Percentiles rank a stretch among this genome's conserved stretches.
These are phyloP conservation scores for Apodemia duryi DNA, from an alignment of 2,888 invertebrate genomes.

Conservation along the genomic window DNA sequence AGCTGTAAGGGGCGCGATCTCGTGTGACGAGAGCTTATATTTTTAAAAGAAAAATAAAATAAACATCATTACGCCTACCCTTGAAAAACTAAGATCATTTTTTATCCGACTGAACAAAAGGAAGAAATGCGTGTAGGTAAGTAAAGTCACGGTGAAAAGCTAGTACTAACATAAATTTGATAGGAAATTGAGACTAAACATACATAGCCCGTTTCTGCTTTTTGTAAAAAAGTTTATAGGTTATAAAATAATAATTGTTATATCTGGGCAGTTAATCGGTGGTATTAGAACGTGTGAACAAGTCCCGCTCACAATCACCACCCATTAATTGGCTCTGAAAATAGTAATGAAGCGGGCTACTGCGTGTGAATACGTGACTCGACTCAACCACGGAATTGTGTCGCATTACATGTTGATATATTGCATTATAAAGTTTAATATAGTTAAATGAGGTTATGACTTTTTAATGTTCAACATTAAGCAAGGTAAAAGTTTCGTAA, in stretches of 20 bases:
- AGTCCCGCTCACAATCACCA: constrained; percentile 30
- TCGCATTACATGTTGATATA: background rate
- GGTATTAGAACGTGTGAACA: constrained; percentile 50
- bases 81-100: too few species aligned
- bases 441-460: background rate
- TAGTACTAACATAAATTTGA: too few species aligned
- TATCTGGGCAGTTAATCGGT: constrained; percentile 44
- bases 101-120: too few species aligned
- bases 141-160: too few species aligned
- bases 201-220: background rate
- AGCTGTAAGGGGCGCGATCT: too few species aligned
- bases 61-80: too few species aligned
- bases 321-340: constrained; percentile 30
- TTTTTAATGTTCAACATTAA: background rate
- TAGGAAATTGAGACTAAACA: background rate
- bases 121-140: too few species aligned
- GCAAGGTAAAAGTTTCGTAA: too few species aligned
- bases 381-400: background rate
- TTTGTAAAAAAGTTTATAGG: background rate
- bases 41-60: too few species aligned
- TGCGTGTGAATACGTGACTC: constrained; percentile 11
- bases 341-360: constrained; percentile 16
- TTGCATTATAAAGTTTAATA: background rate
- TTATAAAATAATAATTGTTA: constrained; percentile 33
- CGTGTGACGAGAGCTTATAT: too few species aligned